Conservation (phyloP, 2,797 vertebrate genomes). For the Gouania willdenowi region DNA sequence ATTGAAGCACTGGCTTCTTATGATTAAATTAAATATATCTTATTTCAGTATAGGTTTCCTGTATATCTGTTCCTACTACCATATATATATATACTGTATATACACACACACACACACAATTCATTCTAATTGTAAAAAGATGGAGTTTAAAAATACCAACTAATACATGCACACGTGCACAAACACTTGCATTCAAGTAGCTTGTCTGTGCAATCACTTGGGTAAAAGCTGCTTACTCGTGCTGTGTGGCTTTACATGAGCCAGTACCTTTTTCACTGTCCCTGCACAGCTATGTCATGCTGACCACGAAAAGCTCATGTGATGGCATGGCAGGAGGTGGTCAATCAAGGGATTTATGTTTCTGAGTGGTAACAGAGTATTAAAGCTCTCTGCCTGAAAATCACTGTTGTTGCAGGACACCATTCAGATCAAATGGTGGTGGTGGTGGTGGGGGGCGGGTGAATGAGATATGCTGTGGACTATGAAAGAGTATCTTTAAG, state of each 20-base stretch:
- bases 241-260: slow-evolving; percentile 1
- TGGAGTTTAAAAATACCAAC: too few species aligned
- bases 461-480: too few species aligned
- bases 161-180: too few species aligned
- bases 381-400: slow-evolving; percentile 64
- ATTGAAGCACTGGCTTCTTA: slow-evolving; percentile 42
- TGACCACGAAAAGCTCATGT: slow-evolving; percentile 46
- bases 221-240: neutral
- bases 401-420: slow-evolving; percentile 38
- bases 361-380: slow-evolving; percentile 53
- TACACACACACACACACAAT: too few species aligned
- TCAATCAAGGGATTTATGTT: slow-evolving; percentile 60
- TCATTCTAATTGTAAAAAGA: too few species aligned
- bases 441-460: too few species aligned
- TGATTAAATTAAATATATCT: slow-evolving; percentile 59
- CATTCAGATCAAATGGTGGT: slow-evolving; percentile 37
- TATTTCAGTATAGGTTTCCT: slow-evolving; percentile 5
- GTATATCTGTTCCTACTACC: too few species aligned
- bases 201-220: neutral
- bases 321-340: slow-evolving; percentile 49
- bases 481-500: too few species aligned
- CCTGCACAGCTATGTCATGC: slow-evolving; percentile 26
- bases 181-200: too few species aligned
- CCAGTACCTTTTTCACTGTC: slow-evolving; percentile 15
- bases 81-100: too few species aligned